Percentiles rank a stretch among this genome's conserved stretches.
Conservation (phyloP, 2,113 vertebrate species). For the Macaca nemestrina region DNA sequence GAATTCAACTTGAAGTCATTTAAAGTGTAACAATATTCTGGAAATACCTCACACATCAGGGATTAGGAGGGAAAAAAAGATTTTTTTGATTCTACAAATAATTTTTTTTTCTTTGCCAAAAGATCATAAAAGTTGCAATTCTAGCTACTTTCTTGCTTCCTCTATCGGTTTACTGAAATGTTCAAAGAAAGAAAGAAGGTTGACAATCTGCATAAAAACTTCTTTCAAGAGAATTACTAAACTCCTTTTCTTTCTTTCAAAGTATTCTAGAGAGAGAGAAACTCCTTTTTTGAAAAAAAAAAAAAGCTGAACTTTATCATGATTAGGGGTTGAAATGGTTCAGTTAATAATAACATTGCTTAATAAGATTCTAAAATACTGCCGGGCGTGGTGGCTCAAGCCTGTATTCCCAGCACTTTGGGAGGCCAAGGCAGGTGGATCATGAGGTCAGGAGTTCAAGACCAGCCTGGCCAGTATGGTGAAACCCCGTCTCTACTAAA, state of each 20-base stretch:
- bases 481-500: too few relatives aligned
- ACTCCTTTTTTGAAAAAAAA: neutral
- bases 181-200: slow-evolving; percentile 17
- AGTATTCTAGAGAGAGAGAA: too few relatives aligned
- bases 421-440: too few relatives aligned
- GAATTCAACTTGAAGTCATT: slow-evolving; percentile 29
- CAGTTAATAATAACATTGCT: slow-evolving; percentile 29
- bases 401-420: too few relatives aligned
- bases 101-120: slow-evolving; percentile 29
- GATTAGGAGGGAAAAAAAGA: neutral
- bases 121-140: neutral
- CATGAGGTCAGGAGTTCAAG: too few relatives aligned
- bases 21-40: neutral
- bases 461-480: too few relatives aligned
- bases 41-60: slow-evolving; percentile 37
- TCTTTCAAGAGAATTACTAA: slow-evolving; percentile 48
- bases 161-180: neutral
- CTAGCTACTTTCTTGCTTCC: slow-evolving; percentile 46
- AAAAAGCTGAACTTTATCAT: slow-evolving; percentile 1
- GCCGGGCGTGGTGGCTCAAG: too few relatives aligned
- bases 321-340: slow-evolving; percentile 6
- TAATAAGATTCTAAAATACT: neutral
- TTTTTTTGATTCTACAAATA: neutral
- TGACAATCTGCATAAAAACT: neutral
- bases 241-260: neutral